Percentiles rank a stretch among this genome's conserved stretches.
Evolutionary conservation across 2,797 vertebrate species (phyloP).

Genomic region (Anguilla anguilla): DNA sequence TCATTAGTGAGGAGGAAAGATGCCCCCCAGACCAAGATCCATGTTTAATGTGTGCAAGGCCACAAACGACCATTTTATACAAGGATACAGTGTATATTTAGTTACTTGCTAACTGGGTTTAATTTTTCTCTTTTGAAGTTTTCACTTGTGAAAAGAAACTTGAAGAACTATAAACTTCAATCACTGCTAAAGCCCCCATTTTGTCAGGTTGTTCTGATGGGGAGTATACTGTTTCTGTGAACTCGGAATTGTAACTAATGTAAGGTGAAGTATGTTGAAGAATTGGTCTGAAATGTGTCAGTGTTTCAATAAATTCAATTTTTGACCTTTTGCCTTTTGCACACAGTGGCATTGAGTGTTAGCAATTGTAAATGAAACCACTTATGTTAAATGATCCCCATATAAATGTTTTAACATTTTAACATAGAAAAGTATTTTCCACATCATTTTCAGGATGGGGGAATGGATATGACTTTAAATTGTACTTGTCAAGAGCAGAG

Average conservation of each 20-base stretch:
- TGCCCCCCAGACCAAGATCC: neutral
- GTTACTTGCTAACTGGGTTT: neutral
- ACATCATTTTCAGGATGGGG: too few relatives aligned
- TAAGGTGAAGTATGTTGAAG: slow-evolving; percentile 46
- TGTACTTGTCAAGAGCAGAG: too few relatives aligned
- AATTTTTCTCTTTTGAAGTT: slow-evolving; percentile 23
- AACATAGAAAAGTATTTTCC: too few relatives aligned
- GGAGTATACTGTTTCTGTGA: slow-evolving; percentile 31
- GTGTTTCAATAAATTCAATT: slow-evolving; percentile 51
- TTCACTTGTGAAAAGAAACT: slow-evolving; percentile 49
- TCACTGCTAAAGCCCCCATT: neutral
- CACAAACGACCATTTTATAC: neutral
- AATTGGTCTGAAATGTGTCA: slow-evolving; percentile 47
- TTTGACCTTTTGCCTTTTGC: slow-evolving; percentile 25
- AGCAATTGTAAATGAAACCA: too few relatives aligned
- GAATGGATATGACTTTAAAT: too few relatives aligned
- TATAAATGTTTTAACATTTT: too few relatives aligned
- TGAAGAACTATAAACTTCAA: slow-evolving; percentile 11
- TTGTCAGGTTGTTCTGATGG: neutral
- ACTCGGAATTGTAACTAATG: slow-evolving; percentile 26
- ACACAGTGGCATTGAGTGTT: too few relatives aligned
- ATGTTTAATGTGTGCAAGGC: neutral
- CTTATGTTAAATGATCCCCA: too few relatives aligned
- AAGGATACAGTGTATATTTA: neutral
- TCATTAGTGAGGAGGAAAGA: neutral